Evolutionary conservation across 2,888 invertebrate genomes (phyloP), one percentile per base, ranked within the genome.

Genomic region (Spisula solida): DNA sequence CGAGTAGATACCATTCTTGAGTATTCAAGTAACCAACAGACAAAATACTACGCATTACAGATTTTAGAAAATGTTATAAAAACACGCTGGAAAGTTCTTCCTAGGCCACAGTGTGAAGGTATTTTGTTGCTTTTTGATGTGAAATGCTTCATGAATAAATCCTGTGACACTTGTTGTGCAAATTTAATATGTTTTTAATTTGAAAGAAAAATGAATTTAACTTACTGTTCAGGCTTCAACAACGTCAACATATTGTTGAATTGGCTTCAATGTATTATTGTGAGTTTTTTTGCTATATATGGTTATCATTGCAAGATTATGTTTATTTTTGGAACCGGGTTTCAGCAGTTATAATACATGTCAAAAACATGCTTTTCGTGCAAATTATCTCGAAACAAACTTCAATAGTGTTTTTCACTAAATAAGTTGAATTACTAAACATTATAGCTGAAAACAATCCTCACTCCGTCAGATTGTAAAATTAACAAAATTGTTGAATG

Each of bases 1-100:
- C 97, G 99, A 95, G 99, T 99, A 91, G 99, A 99, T 97, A 99
- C 99, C 88, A 99, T 99, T 97, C 97, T 99, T 95, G 99, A 99
- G 97, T 99, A 98, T 97, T 99, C 99, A 18, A 97, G 96, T 81
- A 99, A 99, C 97, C 99, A 99, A 97, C 99, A 99, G 97, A 99
- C 99, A 89, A 99, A 99, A 97, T 99, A 99, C 97, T 99, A 99
- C 97, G 99, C 99, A 79, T 97, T 99, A 95, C 99, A 99, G 97
- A 99, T 99, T 96, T 97, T 99, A 95, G 99, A 99, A 97, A 99
- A 99, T 97, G 99, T 99, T 14, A 99, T 99, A 96, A 99, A 99
- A 97, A 99, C 99, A 31, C 97, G 99, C 96, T 99, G 99, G 99
- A 99, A 99, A 98, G 99, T 99, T 92, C 97, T 99, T 95, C 99